Base-by-base conservation (phyloP, 2,888 invertebrate species). In the Rhagonycha lutea region DNA sequence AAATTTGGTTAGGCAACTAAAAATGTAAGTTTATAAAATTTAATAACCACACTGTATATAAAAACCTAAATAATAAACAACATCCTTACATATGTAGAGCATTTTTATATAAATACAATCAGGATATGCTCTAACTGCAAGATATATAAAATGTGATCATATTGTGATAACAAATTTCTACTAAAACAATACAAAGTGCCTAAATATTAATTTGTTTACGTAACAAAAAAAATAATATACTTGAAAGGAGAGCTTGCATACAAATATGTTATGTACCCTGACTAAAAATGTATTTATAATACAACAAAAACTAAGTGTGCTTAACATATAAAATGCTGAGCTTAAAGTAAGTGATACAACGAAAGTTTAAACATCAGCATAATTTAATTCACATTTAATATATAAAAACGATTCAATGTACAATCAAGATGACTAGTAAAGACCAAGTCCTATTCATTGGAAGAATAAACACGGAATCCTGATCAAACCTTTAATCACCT, bases 351-450 rank as follows among this genome's bases (percentile, higher is more conserved):
- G 61, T 62, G 12, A 62, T 28, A 68, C 61, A 24, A 69, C 9
- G 10, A 68, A 61, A 23, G 68, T 26, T 65, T 26, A 68, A 74
- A 78, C 65, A 47, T 68, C 74, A 71, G 72, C 78, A 78, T 61
- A 18, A 67, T 61, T 47, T 72, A 69, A 78, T 76, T 68, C 65
- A 70, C 24, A 70, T 24, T 70, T 75, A 77, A 82, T 82, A 86
- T 85, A 84, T 85, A 82, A 86, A 85, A 86, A 86, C 84, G 86
- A 86, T 84, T 85, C 85, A 86, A 86, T 85, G 85, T 86, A 86
- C 83, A 86, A 83, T 84, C 82, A 84, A 86, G 86, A 86, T 87
- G 87, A 87, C 87, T 87, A 87, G 87, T 86, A 86, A 83, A 84
- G 86, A 85, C 86, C 84, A 86, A 86, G 86, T 85, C 81, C 80